Base-by-base conservation (phyloP, 2,797 vertebrate genomes). In the Lutjanus campechanus region DNA sequence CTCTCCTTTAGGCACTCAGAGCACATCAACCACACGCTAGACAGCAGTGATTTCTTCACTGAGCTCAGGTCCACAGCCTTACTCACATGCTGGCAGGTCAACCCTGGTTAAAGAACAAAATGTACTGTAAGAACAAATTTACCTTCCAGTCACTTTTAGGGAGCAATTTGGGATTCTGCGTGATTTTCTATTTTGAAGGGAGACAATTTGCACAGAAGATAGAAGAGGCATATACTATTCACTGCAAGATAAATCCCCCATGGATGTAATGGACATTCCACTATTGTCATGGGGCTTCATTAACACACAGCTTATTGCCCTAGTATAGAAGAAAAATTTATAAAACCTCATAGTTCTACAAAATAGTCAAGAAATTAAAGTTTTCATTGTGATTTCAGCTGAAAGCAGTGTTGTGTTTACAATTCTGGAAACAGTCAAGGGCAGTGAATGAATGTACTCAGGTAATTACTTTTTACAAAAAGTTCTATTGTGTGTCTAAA, bases 41-140 rank as follows among this genome's bases (percentile, higher is more conserved):
- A 97, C 41, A 95, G 91, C 25, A 99, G 93, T 0, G 94, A 96
- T 83, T 95, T 97, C 95, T 99, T 99, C 85, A 99, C 97, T 47
- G 97, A 96, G 72, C 93, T 97, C 78, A 98, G 95, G 58, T 97
- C 97, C 91, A 99, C 95, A 0, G 97, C 97, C 44, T 96, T 97
- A 91, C 96, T 96, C 82, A 99, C 96, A 44, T 99, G 98, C 85
- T 97, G 97, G 85, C 98, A 99, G 11, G 97, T 97, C 87, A 98
- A 90, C 41, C 97, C 97, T 98, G 69, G 7, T 64, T 8, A 69
- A 76, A 55, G 81, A 64, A 58, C 54, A 44, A 70, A 51, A 20
- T 36, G 68, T 49, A 41, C 2, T 29, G 40, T 13, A 4, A 54
- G 22, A 1, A 68, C 5, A 19, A 2, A 16, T 54, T 4, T 19